These are phyloP conservation scores for Oscarella lobularis DNA, from an alignment of 37 sponge, comb jelly and placozoan species.

Conservation along the genomic window DNA sequence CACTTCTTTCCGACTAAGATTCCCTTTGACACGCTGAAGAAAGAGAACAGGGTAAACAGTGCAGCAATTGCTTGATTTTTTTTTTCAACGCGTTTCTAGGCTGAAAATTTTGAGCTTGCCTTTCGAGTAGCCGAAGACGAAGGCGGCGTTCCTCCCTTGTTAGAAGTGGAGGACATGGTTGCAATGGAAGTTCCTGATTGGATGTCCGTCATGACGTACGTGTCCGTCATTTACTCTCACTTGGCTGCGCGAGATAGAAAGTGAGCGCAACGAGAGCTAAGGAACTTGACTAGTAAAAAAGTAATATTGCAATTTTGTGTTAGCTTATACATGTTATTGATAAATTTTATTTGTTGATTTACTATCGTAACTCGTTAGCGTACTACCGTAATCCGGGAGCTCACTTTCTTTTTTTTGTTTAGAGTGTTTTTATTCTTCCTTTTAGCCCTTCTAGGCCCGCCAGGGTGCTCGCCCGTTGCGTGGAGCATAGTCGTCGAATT, in stretches of 20 bases:
- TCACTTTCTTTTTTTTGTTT: too few species aligned
- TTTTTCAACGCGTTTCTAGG: slow-evolving; percentile 1
- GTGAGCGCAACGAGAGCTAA: neutral
- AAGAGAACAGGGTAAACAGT: slow-evolving; percentile 36
- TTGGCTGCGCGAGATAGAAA: slow-evolving; percentile 7
- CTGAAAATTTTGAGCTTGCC: slow-evolving; percentile 45
- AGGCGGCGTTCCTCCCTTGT: slow-evolving; percentile 32
- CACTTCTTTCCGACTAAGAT: slow-evolving; percentile 66
- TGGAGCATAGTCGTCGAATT: too few species aligned
- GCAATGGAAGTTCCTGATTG: slow-evolving; percentile 49
- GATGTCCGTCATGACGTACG: slow-evolving; percentile 87
- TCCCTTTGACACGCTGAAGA: slow-evolving; percentile 36
- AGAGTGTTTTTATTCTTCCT: too few species aligned
- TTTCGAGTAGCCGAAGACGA: slow-evolving; percentile 38
- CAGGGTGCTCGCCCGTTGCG: too few species aligned
- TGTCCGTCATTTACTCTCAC: slow-evolving; percentile 49
- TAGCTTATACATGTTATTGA: too few species aligned
- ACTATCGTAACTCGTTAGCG: too few species aligned
- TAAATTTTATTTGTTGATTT: too few species aligned
- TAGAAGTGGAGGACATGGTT: slow-evolving; percentile 87
- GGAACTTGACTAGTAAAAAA: too few species aligned
- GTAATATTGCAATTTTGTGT: neutral
- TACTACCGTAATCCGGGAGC: too few species aligned
- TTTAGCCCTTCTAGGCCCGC: too few species aligned
- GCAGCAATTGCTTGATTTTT: neutral